Base-by-base conservation (phyloP, 2,113 vertebrate genomes). In the Tetrax tetrax region DNA sequence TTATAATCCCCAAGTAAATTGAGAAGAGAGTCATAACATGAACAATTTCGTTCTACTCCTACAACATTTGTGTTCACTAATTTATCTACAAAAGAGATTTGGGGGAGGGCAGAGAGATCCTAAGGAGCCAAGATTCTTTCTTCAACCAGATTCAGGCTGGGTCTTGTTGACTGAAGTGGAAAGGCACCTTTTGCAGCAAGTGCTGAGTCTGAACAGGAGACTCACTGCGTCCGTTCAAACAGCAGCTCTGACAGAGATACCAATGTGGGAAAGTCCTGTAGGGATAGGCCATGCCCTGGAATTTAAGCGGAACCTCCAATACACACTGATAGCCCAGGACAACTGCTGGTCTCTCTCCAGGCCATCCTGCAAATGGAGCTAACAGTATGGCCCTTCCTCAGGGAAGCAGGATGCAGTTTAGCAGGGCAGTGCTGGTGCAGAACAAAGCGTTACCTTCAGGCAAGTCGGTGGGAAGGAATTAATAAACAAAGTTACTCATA, bases 151-250 rank as follows among this genome's bases (percentile, higher is more conserved):
- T 10, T 88, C 56, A 81, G 83, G 76, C 69, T 90, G 75, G 23
- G 43, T 90, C 59, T 74, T 65, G 47, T 77, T 43, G 64, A 22
- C 1, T 82, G 77, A 56, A 70, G 53, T 20, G 47, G 33, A 77
- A 80, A 83, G 1, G 13, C 51, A 57, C 64, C 50, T 92, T 78
- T 56, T 19, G n/a, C 77, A 72, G 33, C 12, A 63, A 50, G 43
- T 38, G 12, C 83, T 2, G 19, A 48, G 38, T n/a, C 60, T 35
- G 57, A 90, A 35, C 4, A 19, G 78, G 74, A 47, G 60, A 10
- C 51, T 75, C n/a, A n/a, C 10, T 1, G 0, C 0, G 4, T 31
- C 16, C 2, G 1, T 68, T 57, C 45, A 8, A 61, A 71, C 35
- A 50, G 57, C 71, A 89, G 41, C 60, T 84, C 86, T n/a, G 43